Evolutionary conservation across 2,888 invertebrate genomes (phyloP).

Genomic region (Beris morrisii): DNA sequence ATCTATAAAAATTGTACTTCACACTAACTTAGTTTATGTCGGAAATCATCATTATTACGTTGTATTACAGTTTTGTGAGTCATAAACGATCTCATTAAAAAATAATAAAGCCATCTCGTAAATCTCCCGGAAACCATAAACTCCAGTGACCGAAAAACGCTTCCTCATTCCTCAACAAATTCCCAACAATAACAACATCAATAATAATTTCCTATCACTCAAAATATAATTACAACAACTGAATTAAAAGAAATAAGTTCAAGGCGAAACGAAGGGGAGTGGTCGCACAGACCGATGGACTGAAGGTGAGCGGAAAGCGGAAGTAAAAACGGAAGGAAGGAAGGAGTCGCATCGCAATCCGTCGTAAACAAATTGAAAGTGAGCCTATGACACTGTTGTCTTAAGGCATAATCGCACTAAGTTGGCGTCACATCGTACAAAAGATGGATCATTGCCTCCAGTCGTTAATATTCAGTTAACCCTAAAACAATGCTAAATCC

Average conservation of each 20-base stretch:
- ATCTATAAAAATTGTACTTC: too few relatives aligned
- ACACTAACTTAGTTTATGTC: too few relatives aligned
- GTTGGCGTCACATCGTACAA: constrained; percentile 31
- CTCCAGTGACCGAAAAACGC: constrained; percentile 6
- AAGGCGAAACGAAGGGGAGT: constrained; percentile 6
- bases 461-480: constrained; percentile 35
- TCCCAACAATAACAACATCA: constrained; percentile 13
- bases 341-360: too few relatives aligned
- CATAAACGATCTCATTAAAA: too few relatives aligned
- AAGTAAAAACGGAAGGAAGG: not conserved
- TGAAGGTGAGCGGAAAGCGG: not conserved
- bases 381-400: not conserved
- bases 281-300: not conserved
- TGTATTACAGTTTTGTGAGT: too few relatives aligned
- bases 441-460: constrained; percentile 37
- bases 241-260: constrained; percentile 24
- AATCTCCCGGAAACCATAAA: not conserved
- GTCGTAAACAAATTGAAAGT: constrained; percentile 4
- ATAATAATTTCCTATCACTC: constrained; percentile 23
- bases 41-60: too few relatives aligned
- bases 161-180: constrained; percentile 9
- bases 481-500: constrained; percentile 31
- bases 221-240: constrained; percentile 24
- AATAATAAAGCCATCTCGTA: too few relatives aligned
- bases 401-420: constrained; percentile 15